Percentiles rank a stretch among this genome's conserved stretches.
Evolutionary conservation across 2,797 vertebrate species (phyloP).

Genomic region (Odontamblyopus lacepedii): DNA sequence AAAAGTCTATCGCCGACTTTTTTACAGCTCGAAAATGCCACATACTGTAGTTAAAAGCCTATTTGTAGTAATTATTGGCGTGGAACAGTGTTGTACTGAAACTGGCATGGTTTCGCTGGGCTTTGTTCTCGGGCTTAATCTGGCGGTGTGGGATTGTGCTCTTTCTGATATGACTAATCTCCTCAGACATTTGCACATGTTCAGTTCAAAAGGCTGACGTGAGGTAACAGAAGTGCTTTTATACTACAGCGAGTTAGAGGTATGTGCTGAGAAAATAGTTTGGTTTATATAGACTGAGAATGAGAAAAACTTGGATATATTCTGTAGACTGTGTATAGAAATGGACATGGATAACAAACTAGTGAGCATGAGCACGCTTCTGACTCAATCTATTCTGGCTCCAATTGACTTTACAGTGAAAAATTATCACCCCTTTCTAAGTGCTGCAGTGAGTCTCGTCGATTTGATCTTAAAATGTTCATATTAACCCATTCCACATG

Average conservation of each 20-base stretch:
- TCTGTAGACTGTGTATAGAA: no score
- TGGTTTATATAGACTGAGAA: no score
- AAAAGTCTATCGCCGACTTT: background rate
- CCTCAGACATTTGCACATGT: slow-evolving; percentile 25
- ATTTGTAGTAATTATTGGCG: slow-evolving; percentile 36
- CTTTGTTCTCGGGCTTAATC: slow-evolving; percentile 48
- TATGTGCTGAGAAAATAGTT: background rate
- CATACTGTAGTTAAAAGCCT: slow-evolving; percentile 23
- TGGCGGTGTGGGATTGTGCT: slow-evolving; percentile 45
- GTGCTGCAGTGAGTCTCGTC: no score
- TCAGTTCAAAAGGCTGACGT: slow-evolving; percentile 14
- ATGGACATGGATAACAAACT: no score
- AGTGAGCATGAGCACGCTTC: no score
- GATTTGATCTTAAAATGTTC: no score
- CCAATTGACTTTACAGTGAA: no score
- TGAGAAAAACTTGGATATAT: no score
- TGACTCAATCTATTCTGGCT: no score
- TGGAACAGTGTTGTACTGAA: slow-evolving; percentile 9
- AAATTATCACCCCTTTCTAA: no score
- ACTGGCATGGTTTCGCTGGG: slow-evolving; percentile 39
- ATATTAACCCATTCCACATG: no score
- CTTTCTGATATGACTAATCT: slow-evolving; percentile 62
- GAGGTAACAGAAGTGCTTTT: background rate
- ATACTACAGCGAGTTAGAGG: background rate
- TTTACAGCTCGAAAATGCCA: slow-evolving; percentile 36